Conservation (phyloP, 2,888 invertebrate species). For the Temnothorax ravouxi region DNA sequence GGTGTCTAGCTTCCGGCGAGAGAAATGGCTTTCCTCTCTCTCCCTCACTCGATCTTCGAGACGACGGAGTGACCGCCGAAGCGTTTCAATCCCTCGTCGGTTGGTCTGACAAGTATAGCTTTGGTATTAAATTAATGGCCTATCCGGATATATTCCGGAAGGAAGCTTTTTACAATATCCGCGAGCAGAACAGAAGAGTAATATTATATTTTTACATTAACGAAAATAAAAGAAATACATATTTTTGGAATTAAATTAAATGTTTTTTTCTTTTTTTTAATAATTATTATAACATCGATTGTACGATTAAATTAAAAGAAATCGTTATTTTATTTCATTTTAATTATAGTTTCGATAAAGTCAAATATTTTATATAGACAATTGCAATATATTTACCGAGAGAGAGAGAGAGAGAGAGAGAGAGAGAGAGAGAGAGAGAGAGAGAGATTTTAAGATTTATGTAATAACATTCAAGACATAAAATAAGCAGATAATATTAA, state of each 20-base stretch:
- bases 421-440: too few species aligned
- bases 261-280: neutral
- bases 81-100: conserved; percentile 72
- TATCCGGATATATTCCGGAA: conserved; percentile 74
- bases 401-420: neutral
- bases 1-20: conserved; percentile 82
- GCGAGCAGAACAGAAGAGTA: neutral
- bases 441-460: too few species aligned
- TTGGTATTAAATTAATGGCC: conserved; percentile 78
- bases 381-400: neutral
- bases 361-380: neutral
- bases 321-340: neutral
- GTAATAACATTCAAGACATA: too few species aligned
- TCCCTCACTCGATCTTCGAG: conserved; percentile 60
- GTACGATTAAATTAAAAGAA: neutral
- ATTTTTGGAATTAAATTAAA: neutral
- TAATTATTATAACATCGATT: neutral
- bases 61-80: conserved; percentile 65
- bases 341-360: neutral
- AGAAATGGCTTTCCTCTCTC: conserved; percentile 77
- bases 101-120: conserved; percentile 58
- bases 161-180: conserved; percentile 59
- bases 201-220: neutral
- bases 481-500: neutral
- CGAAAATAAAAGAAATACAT: neutral